Evolutionary conservation across 2,888 invertebrate species (phyloP), one percentile per base, ranked within the genome.

Genomic region (Coenonympha arcania): DNA sequence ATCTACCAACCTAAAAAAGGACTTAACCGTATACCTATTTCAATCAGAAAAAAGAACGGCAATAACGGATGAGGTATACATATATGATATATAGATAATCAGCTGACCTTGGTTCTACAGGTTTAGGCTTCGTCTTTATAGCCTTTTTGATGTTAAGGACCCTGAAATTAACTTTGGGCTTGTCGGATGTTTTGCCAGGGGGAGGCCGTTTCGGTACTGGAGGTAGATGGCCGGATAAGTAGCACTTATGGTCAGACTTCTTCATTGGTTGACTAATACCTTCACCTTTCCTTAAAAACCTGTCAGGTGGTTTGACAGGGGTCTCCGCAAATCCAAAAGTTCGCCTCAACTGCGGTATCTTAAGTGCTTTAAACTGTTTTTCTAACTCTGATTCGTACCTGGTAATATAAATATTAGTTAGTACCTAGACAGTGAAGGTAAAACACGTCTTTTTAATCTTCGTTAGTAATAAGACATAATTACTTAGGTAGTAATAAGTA

Each of bases 311-410:
- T 42, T 87, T 86, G 0, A 89, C 59, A 0, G 89, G 89, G 5
- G 88, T 87, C 60, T 90, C 88, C 0, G 92, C 89, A 61, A 89
- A 88, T 0, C 93, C 93, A 87, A 93, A 91, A 0, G 90, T 91
- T 37, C 88, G 88, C 60, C 87, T 88, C 1, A 79, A 66, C 56
- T 87, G 80, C 1, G 76, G 77, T 50, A 62, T 79, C 64, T 85
- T 87, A 24, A 70, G 66, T 53, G 79, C 78, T 60, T 76, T 83
- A 20, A 87, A 67, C 45, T 88, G 80, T 48, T 81, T 74, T 47
- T 86, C 72, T 63, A 86, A 73, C 72, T 87, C 75, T 0, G 89
- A 89, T 61, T 83, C 79, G 61, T 89, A 89, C 62, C 88, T 87
- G 60, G 36, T 16, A 33, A 24, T 16, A 18, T n/a, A 4, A 16